Evolutionary conservation across 1,140 invertebrate genomes (phyloP), one percentile per base, ranked within the genome.

Genomic region (Drosophila pallidifrons): DNA sequence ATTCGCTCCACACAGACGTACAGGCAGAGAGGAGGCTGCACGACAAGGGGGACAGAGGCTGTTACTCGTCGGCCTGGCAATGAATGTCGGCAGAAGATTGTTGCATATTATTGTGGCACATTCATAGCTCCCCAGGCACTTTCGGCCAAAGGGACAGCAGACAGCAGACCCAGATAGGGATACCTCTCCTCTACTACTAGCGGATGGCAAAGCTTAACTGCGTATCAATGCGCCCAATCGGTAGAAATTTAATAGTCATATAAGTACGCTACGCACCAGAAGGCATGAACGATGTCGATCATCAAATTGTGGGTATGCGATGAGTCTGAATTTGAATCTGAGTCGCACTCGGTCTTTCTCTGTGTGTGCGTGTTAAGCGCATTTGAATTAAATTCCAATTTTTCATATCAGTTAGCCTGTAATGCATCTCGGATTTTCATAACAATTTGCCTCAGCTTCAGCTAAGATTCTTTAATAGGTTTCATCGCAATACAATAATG

Each of bases 11-110:
- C 30, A 47, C 46, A 78, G 45, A 43, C 61, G 52, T 13, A 28
- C 8, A 46, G 55, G 52, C 15, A 51, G 65, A 38, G 57, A 61
- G 15, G 35, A 28, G 38, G 49, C 13, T 25, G 6, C 25, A 54
- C 10, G 25, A 32, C 47, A 20, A 25, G 15, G 46, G 46, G 20
- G 60, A 46, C 67, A 47, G 38, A 10, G 41, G 25, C 13, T 51
- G 64, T 45, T 30, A 20, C 55, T 59, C 28, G 43, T 59, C 28
- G 43, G 35, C 16, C 57, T 43, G 35, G 47, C 77, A 80, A 81
- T 89, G 85, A 88, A 88, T 77, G 61, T 51, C 60, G 58, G 47
- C 63, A 72, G 75, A 71, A 82, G 75, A 76, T 68, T 81, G 69
- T 75, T 80, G 68, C 72, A 79, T 65, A 75, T 70, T 75, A 78